phyloP scores from a whole-genome alignment of 1,140 invertebrate genomes.

The Panagrolaimus sp. region DNA sequence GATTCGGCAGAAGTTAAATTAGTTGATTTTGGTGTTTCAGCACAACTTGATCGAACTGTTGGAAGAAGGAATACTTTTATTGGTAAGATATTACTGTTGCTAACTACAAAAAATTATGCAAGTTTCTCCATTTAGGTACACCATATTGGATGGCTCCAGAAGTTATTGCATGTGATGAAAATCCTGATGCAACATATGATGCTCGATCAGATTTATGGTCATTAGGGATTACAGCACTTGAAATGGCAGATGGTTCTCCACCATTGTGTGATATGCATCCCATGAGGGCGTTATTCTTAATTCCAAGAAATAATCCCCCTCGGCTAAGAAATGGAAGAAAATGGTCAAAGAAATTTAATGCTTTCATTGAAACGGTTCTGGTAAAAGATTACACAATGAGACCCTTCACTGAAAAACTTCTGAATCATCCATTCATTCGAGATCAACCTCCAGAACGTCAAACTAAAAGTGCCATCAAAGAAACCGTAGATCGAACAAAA shows the following conservation, averaged over 20 bases:
- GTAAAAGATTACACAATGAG: constrained; percentile 97
- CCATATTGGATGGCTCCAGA: constrained; percentile 68
- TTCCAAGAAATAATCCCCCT: constrained; percentile 92
- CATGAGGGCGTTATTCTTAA: constrained; percentile 95
- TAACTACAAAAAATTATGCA: too few relatives aligned
- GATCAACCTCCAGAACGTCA: constrained; percentile 96
- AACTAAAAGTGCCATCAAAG: constrained; percentile 94
- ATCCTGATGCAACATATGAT: constrained; percentile 98
- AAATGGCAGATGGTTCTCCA: constrained; percentile 99
- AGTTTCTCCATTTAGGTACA: too few relatives aligned
- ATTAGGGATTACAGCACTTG: constrained; percentile 92
- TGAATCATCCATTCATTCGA: constrained; percentile 93
- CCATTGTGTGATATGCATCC: constrained; percentile 90
- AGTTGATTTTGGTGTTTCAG: constrained; percentile 99
- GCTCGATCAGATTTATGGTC: constrained; percentile 98
- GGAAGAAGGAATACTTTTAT: constrained; percentile 98
- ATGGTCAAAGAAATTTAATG: constrained; percentile 69
- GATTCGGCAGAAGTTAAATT: constrained; percentile 99
- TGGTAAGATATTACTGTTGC: too few relatives aligned
- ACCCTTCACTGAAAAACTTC: constrained; percentile 91
- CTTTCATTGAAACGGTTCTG: constrained; percentile 77
- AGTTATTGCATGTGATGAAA: constrained; percentile 99
- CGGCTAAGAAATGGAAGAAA: constrained; percentile 88
- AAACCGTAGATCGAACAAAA: constrained; percentile 84
- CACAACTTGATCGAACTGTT: constrained; percentile 96